Conservation (phyloP, 2,113 vertebrate species). For the Uropsilus gracilis region DNA sequence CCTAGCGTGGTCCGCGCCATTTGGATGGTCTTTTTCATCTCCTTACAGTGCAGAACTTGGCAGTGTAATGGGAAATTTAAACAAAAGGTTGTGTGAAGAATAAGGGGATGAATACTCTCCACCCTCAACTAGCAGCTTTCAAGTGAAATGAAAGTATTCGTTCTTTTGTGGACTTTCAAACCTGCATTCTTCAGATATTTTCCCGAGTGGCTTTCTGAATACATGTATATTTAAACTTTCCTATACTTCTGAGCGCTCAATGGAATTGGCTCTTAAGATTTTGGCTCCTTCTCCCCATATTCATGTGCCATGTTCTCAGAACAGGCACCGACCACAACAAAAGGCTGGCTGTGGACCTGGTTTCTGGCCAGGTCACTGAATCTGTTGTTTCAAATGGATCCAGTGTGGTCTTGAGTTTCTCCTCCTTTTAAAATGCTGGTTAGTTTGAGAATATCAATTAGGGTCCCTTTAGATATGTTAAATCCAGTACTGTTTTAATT, state of each 20-base stretch:
- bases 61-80: background rate
- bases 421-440: background rate
- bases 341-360: background rate
- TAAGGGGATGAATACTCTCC: background rate
- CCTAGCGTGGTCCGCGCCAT: background rate
- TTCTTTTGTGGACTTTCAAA: background rate
- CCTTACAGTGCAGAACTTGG: background rate
- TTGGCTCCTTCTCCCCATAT: background rate
- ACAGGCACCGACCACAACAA: background rate
- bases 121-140: background rate
- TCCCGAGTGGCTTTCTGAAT: background rate
- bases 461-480: slow-evolving; percentile 3
- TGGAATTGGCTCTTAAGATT: background rate
- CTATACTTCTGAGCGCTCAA: background rate
- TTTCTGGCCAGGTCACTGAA: no score
- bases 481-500: slow-evolving; percentile 46
- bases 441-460: slow-evolving; percentile 47
- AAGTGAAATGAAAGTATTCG: background rate
- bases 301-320: background rate
- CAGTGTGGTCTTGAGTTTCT: slow-evolving; percentile 14
- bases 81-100: background rate
- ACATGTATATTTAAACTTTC: background rate
- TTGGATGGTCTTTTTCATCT: background rate
- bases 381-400: slow-evolving; percentile 25
- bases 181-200: background rate